Evolutionary conservation across 1,140 invertebrate genomes (phyloP).

Genomic region (Zaprionus davidi): DNA sequence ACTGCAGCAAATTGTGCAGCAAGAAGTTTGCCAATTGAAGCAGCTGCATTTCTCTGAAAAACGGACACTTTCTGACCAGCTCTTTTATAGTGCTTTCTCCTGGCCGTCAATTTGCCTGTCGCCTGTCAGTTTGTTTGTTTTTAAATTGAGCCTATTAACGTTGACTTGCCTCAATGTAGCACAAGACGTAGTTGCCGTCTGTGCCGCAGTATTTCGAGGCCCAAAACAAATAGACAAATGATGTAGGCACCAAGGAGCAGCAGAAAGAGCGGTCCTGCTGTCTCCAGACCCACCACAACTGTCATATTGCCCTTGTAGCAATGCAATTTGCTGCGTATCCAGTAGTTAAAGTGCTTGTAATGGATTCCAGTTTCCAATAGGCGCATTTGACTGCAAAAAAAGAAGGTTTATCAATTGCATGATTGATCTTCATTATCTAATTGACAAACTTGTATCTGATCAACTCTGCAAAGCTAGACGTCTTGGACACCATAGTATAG

Average conservation of each 20-base stretch:
- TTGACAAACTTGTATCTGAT: conserved; percentile 51
- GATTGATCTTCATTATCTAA: not conserved
- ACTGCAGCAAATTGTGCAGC: conserved; percentile 63
- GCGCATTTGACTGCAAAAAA: conserved; percentile 51
- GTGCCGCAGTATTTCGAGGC: conserved; percentile 63
- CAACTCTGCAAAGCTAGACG: conserved; percentile 66
- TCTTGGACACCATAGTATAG: conserved; percentile 42
- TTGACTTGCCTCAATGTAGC: conserved; percentile 34
- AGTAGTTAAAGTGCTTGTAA: conserved; percentile 55
- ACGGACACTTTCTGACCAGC: not conserved
- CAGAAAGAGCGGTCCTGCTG: conserved; percentile 65
- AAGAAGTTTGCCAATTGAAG: conserved; percentile 70
- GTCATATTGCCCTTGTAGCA: conserved; percentile 67
- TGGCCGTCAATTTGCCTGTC: conserved; percentile 55
- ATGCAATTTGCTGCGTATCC: conserved; percentile 59
- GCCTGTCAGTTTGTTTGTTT: conserved; percentile 56
- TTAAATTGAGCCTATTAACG: conserved; percentile 60
- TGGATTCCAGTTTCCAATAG: conserved; percentile 67
- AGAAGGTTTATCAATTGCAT: not conserved
- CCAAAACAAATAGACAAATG: conserved; percentile 55
- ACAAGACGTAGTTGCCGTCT: not conserved
- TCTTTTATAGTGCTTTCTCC: conserved; percentile 44
- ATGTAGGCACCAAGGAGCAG: conserved; percentile 52
- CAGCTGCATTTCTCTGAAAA: conserved; percentile 57
- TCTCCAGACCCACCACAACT: conserved; percentile 65